Evolutionary conservation across 1,140 invertebrate genomes (phyloP).

Genomic region (Drosophila varians): DNA sequence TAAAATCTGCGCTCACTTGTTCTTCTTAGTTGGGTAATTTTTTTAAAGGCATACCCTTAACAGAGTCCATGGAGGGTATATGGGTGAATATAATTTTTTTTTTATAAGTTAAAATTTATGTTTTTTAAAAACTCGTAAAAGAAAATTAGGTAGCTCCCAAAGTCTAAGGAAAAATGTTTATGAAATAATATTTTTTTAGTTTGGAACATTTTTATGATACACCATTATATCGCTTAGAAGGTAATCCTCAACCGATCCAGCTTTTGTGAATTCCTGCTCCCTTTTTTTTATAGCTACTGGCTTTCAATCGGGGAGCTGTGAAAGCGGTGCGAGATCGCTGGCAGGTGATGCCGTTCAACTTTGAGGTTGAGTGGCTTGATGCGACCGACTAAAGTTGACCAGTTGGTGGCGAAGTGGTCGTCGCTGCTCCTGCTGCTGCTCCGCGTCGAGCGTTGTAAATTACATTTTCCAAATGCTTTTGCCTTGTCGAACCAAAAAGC

Average conservation of each 20-base stretch:
- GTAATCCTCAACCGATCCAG: slow-evolving; percentile 13
- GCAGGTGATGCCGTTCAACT: slow-evolving; percentile 71
- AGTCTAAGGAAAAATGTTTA: too few species aligned
- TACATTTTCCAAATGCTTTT: slow-evolving; percentile 83
- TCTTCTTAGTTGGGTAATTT: slow-evolving; percentile 27
- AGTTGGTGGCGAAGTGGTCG: slow-evolving; percentile 13
- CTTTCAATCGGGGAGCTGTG: slow-evolving; percentile 31
- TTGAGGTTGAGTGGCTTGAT: slow-evolving; percentile 60
- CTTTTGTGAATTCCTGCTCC: background rate
- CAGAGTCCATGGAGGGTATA: background rate
- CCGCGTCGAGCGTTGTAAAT: slow-evolving; percentile 76
- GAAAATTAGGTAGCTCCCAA: too few species aligned
- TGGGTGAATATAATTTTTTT: background rate
- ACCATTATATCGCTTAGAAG: background rate
- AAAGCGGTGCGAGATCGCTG: slow-evolving; percentile 69
- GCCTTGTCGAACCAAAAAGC: slow-evolving; percentile 80
- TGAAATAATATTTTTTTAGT: too few species aligned
- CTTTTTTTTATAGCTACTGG: background rate
- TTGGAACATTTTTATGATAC: background rate
- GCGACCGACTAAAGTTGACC: slow-evolving; percentile 58
- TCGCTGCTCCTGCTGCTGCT: slow-evolving; percentile 11
- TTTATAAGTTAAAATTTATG: background rate
- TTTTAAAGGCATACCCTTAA: slow-evolving; percentile 12
- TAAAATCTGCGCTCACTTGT: slow-evolving; percentile 67
- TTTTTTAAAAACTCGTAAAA: too few species aligned